Evolutionary conservation across 2,888 invertebrate species (phyloP), one percentile per base, ranked within the genome.

Genomic region (Dryobotodes eremita): DNA sequence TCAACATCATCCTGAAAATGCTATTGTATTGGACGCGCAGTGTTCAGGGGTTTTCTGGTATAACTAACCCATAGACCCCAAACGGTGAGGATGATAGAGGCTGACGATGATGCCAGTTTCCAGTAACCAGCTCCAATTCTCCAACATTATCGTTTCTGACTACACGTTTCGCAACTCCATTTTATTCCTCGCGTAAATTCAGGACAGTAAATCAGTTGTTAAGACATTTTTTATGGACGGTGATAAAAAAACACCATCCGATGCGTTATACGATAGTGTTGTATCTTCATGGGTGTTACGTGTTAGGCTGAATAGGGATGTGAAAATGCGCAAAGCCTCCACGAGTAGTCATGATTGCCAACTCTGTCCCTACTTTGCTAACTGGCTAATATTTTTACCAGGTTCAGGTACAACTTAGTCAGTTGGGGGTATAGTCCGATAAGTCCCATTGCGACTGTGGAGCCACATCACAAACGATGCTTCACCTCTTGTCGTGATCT

Each of bases 181-280:
- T 86, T 86, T 88, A 83, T 83, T 75, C 62, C 57, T 68, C 50
- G 71, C 77, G 76, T 88, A 82, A 83, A 87, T 73, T 73, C 64
- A 66, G 26, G 66, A 66, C 71, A 50, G 65, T 88, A 88, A 88
- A 86, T 88, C 87, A 83, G 71, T 57, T 55, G 64, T 86, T 81
- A 70, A 78, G 80, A 77, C 75, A 79, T 82, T 74, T 82, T 86
- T 78, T 86, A 80, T 86, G 36, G 80, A 20, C 11, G 59, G 86
- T 78, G 74, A 86, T 87, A 87, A 88, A 86, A 86, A 78, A 53
- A 31, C 83, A 42, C 78, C 81, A 81, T 80, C 70, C 20, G 57
- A 84, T 80, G 66, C 64, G 66, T 71, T 84, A 48, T 79, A 57
- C 31, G 65, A 61, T 78, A 75, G 72, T 75, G 50, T 59, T 71